Conservation (phyloP, 2,113 vertebrate genomes). For the Colaptes auratus region DNA sequence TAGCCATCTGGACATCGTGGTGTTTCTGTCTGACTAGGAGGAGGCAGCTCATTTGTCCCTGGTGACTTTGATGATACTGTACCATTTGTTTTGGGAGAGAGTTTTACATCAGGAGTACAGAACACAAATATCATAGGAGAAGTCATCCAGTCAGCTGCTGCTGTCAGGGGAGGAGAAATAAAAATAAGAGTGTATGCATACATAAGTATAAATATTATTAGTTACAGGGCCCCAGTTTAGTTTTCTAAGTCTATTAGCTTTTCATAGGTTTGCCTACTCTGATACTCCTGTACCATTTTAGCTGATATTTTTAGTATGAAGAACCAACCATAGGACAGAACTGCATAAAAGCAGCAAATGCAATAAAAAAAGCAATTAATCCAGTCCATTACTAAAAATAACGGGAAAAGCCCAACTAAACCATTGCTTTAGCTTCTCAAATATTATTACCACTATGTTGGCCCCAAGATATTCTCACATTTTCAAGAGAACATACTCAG, state of each 20-base stretch:
- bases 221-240: not conserved
- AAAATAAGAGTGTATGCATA: not conserved
- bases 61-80: conserved; percentile 11
- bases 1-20: conserved; percentile 73
- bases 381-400: not conserved
- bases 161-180: not conserved
- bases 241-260: not conserved
- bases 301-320: not conserved
- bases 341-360: not conserved
- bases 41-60: not conserved
- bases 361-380: not conserved
- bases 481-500: not conserved
- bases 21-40: conserved; percentile 14
- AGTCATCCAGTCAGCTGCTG: conserved; percentile 58
- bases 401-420: not conserved
- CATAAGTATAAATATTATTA: not conserved
- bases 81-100: conserved; percentile 54
- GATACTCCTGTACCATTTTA: not conserved
- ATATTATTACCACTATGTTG: not conserved
- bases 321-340: not conserved
- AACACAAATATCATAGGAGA: conserved; percentile 83
- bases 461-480: not conserved
- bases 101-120: conserved; percentile 83
- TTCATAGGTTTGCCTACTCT: not conserved
- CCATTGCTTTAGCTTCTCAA: not conserved